Evolutionary conservation across 2,797 vertebrate species (phyloP).

Genomic region (Buphagus erythrorhynchus): DNA sequence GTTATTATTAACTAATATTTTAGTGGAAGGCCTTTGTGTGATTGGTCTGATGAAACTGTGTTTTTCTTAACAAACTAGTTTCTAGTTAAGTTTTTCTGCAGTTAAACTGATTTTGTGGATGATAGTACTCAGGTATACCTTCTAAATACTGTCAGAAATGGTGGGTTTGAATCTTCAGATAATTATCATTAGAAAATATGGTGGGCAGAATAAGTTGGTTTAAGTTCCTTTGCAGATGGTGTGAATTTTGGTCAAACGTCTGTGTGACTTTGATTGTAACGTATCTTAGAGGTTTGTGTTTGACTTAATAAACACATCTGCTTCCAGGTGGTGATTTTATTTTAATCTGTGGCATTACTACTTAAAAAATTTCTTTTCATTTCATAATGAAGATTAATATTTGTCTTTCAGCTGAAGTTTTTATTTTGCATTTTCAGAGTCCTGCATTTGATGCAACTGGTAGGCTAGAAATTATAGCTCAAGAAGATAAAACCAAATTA

Average conservation of each 20-base stretch:
- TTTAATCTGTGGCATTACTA: not conserved
- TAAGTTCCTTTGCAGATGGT: not conserved
- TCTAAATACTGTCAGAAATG: not conserved
- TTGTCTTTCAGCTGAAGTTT: not conserved
- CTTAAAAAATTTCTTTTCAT: not conserved
- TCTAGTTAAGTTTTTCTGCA: not conserved
- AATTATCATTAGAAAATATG: not conserved
- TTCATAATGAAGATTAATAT: not conserved
- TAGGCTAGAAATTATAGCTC: constrained; percentile 80
- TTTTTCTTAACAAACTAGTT: not conserved
- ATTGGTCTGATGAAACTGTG: not conserved
- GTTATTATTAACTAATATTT: not conserved
- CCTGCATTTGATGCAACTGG: constrained; percentile 79
- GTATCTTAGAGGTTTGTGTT: not conserved
- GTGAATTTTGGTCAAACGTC: not conserved
- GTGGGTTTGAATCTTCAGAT: not conserved
- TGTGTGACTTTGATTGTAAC: not conserved
- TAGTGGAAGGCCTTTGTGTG: not conserved
- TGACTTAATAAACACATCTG: not conserved
- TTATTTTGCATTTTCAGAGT: constrained; percentile 75
- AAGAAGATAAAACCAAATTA: constrained; percentile 90
- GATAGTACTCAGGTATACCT: not conserved
- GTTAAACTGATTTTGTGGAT: not conserved
- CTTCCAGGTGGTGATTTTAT: not conserved
- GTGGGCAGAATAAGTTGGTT: not conserved